A percentile compares a stretch with the other conserved stretches of the same genome.
phyloP scores from a whole-genome alignment of 1,140 invertebrate genomes.

The Aricia agestis region DNA sequence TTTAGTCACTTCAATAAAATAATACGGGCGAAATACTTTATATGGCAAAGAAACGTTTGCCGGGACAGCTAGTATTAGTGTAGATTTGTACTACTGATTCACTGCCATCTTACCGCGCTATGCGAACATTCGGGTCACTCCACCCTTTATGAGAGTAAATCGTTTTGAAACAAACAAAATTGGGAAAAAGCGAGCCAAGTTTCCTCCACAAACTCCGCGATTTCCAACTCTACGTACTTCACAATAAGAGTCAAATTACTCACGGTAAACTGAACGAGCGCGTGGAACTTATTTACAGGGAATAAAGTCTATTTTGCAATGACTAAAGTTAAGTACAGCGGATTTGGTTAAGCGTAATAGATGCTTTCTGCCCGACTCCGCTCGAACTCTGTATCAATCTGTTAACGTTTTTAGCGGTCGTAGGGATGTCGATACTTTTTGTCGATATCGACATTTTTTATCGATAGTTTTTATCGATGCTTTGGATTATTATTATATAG shows the following conservation, averaged over 20 bases:
- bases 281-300: background rate
- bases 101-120: too few species aligned
- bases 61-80: too few species aligned
- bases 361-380: background rate
- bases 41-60: too few species aligned
- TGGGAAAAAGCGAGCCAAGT: background rate
- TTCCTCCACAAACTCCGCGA: background rate
- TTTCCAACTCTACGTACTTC: background rate
- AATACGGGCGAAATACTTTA: too few species aligned
- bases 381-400: conserved; percentile 2
- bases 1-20: too few species aligned
- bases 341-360: background rate
- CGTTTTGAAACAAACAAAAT: background rate
- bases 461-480: too few species aligned
- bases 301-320: background rate
- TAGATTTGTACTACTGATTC: too few species aligned
- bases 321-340: background rate
- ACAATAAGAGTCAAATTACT: background rate
- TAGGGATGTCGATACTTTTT: background rate
- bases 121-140: too few species aligned
- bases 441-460: background rate
- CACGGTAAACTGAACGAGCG: background rate
- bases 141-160: background rate
- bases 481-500: too few species aligned
- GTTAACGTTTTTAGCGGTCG: background rate